Evolutionary conservation across 2,888 invertebrate genomes (phyloP).

Genomic region (Oscheius sp.): DNA sequence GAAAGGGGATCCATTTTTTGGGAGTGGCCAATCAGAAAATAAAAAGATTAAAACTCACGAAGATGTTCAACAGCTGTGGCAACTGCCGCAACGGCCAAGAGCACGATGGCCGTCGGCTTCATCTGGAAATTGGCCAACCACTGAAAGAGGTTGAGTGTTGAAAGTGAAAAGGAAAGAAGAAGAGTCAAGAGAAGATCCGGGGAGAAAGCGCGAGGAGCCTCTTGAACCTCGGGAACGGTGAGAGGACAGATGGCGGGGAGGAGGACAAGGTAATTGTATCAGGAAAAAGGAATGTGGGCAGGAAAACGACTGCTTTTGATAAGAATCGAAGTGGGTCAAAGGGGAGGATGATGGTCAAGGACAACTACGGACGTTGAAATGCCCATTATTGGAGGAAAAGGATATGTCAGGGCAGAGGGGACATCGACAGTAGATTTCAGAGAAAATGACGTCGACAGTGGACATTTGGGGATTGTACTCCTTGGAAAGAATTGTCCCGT

Average conservation of each 20-base stretch:
- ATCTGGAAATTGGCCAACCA: constrained; percentile 23
- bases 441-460: too few species aligned
- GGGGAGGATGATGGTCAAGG: constrained; percentile 24
- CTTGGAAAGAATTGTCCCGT: too few species aligned
- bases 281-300: background rate
- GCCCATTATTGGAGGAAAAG: background rate
- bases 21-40: too few species aligned
- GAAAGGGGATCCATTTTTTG: too few species aligned
- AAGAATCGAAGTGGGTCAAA: constrained; percentile 32
- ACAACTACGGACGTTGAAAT: constrained; percentile 20
- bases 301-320: constrained; percentile 25
- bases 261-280: background rate
- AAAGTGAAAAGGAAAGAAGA: constrained; percentile 3
- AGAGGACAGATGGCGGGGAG: constrained; percentile 2
- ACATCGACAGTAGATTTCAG: too few species aligned
- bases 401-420: background rate
- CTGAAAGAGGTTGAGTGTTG: constrained; percentile 10
- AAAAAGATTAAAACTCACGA: constrained; percentile 16
- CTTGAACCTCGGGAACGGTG: background rate
- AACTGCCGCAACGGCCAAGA: constrained; percentile 2
- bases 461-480: too few species aligned
- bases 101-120: constrained; percentile 18
- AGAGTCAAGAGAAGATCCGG: constrained; percentile 11
- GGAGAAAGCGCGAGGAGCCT: constrained; percentile 3
- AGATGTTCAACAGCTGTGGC: constrained; percentile 20